These are phyloP conservation scores for Diarsia mendica DNA, from an alignment of 2,888 invertebrate species.

Conservation along the genomic window DNA sequence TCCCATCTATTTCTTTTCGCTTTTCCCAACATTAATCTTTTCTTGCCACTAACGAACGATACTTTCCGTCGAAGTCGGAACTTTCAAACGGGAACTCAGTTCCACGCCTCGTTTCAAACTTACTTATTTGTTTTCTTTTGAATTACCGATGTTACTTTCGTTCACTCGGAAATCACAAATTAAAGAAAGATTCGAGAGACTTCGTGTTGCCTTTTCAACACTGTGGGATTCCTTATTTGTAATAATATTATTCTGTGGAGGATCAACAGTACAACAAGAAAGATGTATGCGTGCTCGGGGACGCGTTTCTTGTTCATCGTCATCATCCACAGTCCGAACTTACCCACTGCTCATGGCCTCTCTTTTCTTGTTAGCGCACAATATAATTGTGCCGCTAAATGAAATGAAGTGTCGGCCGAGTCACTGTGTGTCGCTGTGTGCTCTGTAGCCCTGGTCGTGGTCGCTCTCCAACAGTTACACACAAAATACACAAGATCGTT, in stretches of 20 bases:
- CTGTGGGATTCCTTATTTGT: slow-evolving; percentile 1
- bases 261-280: slow-evolving; percentile 42
- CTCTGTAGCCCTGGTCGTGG: not conserved
- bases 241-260: slow-evolving; percentile 30
- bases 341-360: no score
- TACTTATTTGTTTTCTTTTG: slow-evolving; percentile 56
- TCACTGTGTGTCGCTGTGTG: slow-evolving; percentile 2
- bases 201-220: not conserved
- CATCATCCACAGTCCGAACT: no score
- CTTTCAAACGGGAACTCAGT: slow-evolving; percentile 54
- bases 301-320: slow-evolving; percentile 45
- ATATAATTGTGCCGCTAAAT: slow-evolving; percentile 71
- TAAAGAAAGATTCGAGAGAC: not conserved
- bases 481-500: slow-evolving; percentile 74
- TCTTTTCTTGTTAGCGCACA: slow-evolving; percentile 58
- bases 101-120: slow-evolving; percentile 53
- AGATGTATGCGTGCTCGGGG: slow-evolving; percentile 55
- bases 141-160: slow-evolving; percentile 48
- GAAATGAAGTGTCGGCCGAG: slow-evolving; percentile 67
- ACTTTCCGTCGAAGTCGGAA: slow-evolving; percentile 46
- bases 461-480: slow-evolving; percentile 54
- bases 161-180: slow-evolving; percentile 25
- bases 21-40: slow-evolving; percentile 57
- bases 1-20: slow-evolving; percentile 47
- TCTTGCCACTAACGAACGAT: slow-evolving; percentile 56